Conservation (phyloP, 2,888 invertebrate species). For the Lypha dubia region DNA sequence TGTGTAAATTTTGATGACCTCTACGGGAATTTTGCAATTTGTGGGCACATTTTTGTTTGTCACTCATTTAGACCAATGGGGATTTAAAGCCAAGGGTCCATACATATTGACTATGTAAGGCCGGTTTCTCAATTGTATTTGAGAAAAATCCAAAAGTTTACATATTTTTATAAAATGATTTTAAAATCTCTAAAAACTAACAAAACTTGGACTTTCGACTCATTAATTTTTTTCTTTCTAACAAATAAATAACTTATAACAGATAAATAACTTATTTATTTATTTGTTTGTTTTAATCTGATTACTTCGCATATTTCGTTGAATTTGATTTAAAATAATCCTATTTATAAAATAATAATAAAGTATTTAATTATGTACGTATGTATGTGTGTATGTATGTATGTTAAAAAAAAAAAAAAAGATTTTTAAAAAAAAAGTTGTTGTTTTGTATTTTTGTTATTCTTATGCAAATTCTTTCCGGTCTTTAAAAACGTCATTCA, state of each 20-base stretch:
- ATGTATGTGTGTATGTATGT: too few species aligned
- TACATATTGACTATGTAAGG: too few species aligned
- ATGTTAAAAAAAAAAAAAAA: too few species aligned
- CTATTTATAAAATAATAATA: conserved; percentile 19
- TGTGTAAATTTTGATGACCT: too few species aligned
- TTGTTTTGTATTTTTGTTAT: conserved; percentile 12
- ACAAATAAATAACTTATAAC: neutral
- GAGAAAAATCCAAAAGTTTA: too few species aligned
- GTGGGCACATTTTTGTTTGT: too few species aligned
- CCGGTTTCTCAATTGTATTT: too few species aligned
- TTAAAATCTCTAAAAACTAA: neutral
- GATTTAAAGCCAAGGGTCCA: too few species aligned
- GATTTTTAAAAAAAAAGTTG: conserved; percentile 12
- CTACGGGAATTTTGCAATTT: too few species aligned
- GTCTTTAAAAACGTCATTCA: conserved; percentile 49
- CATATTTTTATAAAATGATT: neutral
- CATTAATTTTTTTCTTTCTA: neutral
- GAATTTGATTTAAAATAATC: neutral
- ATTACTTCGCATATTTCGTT: neutral
- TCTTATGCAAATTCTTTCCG: conserved; percentile 48
- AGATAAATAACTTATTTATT: neutral
- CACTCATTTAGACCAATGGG: too few species aligned
- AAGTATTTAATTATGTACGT: neutral
- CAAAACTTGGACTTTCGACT: neutral
- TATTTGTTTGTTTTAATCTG: neutral